Percentiles rank a stretch among this genome's conserved stretches.
Evolutionary conservation across 2,113 vertebrate genomes (phyloP).

Genomic region (Nymphicus hollandicus): DNA sequence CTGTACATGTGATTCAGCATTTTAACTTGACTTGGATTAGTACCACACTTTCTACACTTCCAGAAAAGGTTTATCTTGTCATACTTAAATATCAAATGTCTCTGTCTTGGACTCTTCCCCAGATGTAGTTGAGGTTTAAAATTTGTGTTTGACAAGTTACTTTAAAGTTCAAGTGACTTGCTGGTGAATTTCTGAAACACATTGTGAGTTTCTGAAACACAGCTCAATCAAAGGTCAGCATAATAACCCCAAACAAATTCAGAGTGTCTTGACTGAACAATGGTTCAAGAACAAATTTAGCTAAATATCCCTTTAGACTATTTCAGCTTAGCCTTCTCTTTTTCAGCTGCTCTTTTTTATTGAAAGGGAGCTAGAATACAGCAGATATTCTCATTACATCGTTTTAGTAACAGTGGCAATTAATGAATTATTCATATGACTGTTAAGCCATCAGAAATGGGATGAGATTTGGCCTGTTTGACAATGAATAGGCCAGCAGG

Average conservation of each 20-base stretch:
- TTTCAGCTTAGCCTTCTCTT: neutral
- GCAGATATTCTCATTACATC: neutral
- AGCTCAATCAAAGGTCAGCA: neutral
- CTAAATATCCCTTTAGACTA: neutral
- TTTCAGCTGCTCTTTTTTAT: neutral
- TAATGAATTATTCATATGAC: conserved; percentile 1
- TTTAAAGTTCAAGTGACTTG: neutral
- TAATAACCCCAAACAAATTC: neutral
- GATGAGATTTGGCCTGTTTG: neutral
- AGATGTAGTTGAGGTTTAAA: neutral
- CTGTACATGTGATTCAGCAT: fast-evolving
- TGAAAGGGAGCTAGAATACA: neutral
- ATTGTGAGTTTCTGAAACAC: neutral
- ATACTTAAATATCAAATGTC: neutral
- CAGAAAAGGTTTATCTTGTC: neutral
- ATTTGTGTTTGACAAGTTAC: neutral
- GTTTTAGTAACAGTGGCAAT: neutral
- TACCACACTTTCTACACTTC: neutral
- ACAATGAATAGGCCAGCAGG: neutral
- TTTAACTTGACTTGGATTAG: neutral
- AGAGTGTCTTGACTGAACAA: neutral
- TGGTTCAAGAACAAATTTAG: neutral
- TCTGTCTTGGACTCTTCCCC: neutral
- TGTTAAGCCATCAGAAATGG: neutral
- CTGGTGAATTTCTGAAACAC: neutral